A percentile compares a stretch with the other conserved stretches of the same genome.
These are phyloP conservation scores for Amiota communis DNA, from an alignment of 2,888 invertebrate species.

Conservation along the genomic window DNA sequence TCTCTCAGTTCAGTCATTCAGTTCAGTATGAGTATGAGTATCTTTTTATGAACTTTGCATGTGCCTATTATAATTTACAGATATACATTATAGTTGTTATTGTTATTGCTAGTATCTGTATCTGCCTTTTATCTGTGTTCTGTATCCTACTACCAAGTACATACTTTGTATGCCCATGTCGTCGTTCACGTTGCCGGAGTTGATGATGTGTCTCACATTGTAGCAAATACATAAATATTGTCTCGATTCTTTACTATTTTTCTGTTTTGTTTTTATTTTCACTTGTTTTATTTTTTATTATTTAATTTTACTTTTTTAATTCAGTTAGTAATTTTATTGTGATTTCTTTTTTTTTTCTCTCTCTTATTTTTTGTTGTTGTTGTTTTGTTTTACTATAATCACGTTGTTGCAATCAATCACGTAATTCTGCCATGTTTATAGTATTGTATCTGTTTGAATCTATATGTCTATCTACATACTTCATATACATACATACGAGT, in stretches of 20 bases:
- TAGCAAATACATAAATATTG: slow-evolving; percentile 58
- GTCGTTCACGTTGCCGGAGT: slow-evolving; percentile 59
- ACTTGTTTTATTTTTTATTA: slow-evolving; percentile 38
- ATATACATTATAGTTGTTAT: neutral
- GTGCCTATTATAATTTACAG: slow-evolving; percentile 4
- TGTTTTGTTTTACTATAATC: slow-evolving; percentile 54
- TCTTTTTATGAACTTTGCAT: neutral
- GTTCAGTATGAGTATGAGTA: too few relatives aligned
- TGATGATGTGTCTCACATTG: slow-evolving; percentile 35
- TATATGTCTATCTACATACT: slow-evolving; percentile 49
- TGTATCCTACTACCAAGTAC: slow-evolving; percentile 1
- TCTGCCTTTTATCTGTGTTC: too few relatives aligned
- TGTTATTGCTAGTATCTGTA: slow-evolving; percentile 6
- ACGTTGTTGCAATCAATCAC: slow-evolving; percentile 60
- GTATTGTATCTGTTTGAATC: slow-evolving; percentile 50
- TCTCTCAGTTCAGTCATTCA: too few relatives aligned
- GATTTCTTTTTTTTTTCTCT: slow-evolving; percentile 16
- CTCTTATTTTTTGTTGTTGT: slow-evolving; percentile 38
- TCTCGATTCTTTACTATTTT: slow-evolving; percentile 53
- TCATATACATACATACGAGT: neutral
- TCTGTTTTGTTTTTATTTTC: slow-evolving; percentile 34
- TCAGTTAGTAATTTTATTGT: neutral
- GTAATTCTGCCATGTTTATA: slow-evolving; percentile 59
- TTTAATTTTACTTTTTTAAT: slow-evolving; percentile 51
- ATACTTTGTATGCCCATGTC: slow-evolving; percentile 59